Conservation (phyloP, 2,888 invertebrate species). For the Iselma pallidipennis region DNA sequence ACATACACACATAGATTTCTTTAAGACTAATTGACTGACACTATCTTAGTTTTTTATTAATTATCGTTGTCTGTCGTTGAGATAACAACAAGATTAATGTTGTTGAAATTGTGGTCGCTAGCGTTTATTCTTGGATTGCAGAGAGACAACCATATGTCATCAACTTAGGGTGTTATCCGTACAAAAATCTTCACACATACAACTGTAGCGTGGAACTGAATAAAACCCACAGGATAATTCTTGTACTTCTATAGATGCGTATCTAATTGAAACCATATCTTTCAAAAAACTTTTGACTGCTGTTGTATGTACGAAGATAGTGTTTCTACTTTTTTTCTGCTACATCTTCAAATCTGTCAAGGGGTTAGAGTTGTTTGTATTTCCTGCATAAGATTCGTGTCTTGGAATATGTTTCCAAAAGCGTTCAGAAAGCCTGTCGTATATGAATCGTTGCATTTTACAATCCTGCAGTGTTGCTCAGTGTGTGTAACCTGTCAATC, state of each 20-base stretch:
- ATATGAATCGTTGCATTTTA: conserved; percentile 15
- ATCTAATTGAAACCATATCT: neutral
- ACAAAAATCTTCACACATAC: neutral
- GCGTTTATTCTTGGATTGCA: no score
- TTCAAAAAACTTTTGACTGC: neutral
- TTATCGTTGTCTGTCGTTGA: conserved; percentile 26
- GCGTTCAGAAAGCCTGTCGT: no score
- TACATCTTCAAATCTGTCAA: neutral
- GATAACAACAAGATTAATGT: conserved; percentile 34
- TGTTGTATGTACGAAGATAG: no score
- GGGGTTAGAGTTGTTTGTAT: neutral
- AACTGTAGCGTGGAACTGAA: neutral
- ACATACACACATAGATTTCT: conserved; percentile 2
- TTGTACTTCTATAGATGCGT: neutral
- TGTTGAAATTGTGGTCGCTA: conserved; percentile 11
- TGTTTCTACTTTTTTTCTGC: neutral
- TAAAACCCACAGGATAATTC: neutral
- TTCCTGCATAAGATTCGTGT: neutral
- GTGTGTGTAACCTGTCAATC: conserved; percentile 19
- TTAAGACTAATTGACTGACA: conserved; percentile 32
- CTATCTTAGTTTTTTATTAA: conserved; percentile 34
- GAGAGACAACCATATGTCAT: neutral
- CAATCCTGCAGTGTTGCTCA: conserved; percentile 5
- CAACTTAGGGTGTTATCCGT: neutral
- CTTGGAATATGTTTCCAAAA: neutral